Base-by-base conservation (phyloP, 2,113 vertebrate genomes). In the Lipophrys pholis region DNA sequence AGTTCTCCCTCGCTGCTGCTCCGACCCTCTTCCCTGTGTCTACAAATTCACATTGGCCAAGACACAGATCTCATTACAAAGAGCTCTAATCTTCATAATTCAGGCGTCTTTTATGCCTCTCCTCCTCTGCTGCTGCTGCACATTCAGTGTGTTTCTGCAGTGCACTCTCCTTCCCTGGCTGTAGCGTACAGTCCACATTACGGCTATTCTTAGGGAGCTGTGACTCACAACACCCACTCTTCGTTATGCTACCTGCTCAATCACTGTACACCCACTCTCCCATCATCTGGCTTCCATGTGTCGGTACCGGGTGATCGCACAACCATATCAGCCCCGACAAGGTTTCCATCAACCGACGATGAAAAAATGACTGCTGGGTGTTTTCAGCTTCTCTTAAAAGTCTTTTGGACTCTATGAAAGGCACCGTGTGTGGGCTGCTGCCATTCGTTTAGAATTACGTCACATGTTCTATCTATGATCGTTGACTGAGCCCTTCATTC, bases 201-300 rank as follows among this genome's bases (percentile, higher is more conserved):
- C 15, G 64, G 69, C 81, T 85, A 81, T 90, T 83, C 75, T 84
- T 78, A 38, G 76, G 49, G 45, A 77, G 14, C 55, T 75, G 75
- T 87, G 87, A 90, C 83, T 89, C 88, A 89, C 69, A 50, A 49
- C 84, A 75, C 82, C 82, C 81, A 87, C 80, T 81, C 73, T 35
- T 73, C 40, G 11, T 81, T 71, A 67, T 73, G 71, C 60, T 86
- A 83, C 77, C 85, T 85, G 80, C 82, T 85, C 42, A 41, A 55
- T 83, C 76, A 39, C 52, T 56, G 39, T 41, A 60, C 72, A 46
- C 65, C 84, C 71, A 71, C 76, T 70, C 60, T 57, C 62, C 68
- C 17, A 11, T 83, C 74, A 80, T 78, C 78, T 76, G 54, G 67
- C 74, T 57, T 49, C 64, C 78, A 84, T 81, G 59, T 56, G 76